A percentile compares a stretch with the other conserved stretches of the same genome.
phyloP scores from a whole-genome alignment of 2,113 vertebrate species.

The Callocephalon fimbriatum region DNA sequence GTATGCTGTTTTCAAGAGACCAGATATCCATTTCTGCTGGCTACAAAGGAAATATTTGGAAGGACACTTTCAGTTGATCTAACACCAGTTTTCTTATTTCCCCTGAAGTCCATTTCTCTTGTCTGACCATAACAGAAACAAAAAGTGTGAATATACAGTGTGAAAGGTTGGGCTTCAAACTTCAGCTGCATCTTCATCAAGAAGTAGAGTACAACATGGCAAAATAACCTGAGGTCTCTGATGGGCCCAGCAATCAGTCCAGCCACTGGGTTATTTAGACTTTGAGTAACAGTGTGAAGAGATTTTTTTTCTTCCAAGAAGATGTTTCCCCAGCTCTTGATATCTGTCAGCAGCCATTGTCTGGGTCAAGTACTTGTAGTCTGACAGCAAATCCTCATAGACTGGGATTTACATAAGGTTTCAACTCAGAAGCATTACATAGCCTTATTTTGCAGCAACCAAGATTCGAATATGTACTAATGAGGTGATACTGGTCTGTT shows the following conservation, averaged over 20 bases:
- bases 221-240: neutral
- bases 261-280: neutral
- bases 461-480: neutral
- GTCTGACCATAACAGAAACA: neutral
- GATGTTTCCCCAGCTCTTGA: slow-evolving; percentile 8
- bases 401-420: neutral
- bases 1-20: neutral
- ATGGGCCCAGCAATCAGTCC: neutral
- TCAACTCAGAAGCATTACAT: neutral
- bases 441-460: neutral
- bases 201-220: neutral
- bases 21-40: neutral
- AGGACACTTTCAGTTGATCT: neutral
- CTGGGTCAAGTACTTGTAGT: neutral
- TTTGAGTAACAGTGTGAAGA: neutral
- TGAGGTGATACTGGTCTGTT: neutral
- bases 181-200: neutral
- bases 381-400: slow-evolving; percentile 9
- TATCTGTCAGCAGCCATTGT: slow-evolving; percentile 1
- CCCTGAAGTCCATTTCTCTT: neutral
- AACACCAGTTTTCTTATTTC: neutral
- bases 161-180: neutral
- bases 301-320: neutral
- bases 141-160: neutral
- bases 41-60: neutral